Percentiles rank a stretch among this genome's conserved stretches.
Conservation (phyloP, 2,113 vertebrate species). For the Tragulus kanchil region DNA sequence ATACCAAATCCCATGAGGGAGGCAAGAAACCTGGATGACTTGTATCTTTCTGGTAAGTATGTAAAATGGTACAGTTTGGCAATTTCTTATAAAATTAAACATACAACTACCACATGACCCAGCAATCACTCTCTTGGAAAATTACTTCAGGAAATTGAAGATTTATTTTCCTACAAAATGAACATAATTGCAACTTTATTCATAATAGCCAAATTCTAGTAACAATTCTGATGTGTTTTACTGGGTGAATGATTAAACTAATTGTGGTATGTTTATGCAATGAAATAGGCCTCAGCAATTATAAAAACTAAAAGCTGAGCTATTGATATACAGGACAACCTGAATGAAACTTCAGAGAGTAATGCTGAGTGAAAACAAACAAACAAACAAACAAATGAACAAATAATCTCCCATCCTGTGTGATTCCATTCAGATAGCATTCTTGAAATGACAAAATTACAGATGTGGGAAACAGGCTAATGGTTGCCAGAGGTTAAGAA, state of each 20-base stretch:
- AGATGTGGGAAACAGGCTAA: not conserved
- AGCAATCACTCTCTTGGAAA: not conserved
- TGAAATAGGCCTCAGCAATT: not conserved
- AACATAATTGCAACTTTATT: not conserved
- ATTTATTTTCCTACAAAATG: not conserved
- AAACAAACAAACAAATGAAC: not conserved
- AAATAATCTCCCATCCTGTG: too few species aligned
- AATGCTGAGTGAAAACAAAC: not conserved
- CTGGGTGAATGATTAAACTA: not conserved
- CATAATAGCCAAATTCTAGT: not conserved
- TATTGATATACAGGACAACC: not conserved
- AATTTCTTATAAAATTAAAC: not conserved
- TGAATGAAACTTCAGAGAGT: not conserved
- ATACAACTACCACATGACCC: not conserved
- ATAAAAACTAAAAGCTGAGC: not conserved
- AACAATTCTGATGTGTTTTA: not conserved
- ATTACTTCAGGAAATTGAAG: not conserved
- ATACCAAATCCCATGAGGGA: not conserved
- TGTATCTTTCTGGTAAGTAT: not conserved
- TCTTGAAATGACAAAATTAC: not conserved
- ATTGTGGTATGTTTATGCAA: not conserved
- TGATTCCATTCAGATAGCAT: not conserved
- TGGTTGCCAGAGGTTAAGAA: not conserved
- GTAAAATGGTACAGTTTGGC: not conserved
- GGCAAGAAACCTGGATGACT: not conserved